phyloP scores from a whole-genome alignment of 2,113 vertebrate genomes.

The Macrotus californicus region DNA sequence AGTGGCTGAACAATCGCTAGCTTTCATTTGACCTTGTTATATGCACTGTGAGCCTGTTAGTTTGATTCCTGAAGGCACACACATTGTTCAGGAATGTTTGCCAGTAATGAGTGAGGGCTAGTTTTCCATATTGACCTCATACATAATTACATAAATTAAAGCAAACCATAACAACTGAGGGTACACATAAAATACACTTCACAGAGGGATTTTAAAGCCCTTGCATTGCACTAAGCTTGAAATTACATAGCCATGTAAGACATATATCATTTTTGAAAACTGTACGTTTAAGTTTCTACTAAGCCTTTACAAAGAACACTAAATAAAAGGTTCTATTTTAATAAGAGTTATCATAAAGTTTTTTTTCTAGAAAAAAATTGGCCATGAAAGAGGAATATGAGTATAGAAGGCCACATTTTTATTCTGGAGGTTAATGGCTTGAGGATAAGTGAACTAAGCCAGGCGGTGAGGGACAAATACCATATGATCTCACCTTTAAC shows the following conservation, averaged over 20 bases:
- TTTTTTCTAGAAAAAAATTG: constrained; percentile 24
- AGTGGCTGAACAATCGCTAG: constrained; percentile 32
- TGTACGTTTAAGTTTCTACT: constrained; percentile 10
- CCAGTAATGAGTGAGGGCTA: constrained; percentile 41
- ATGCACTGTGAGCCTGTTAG: neutral
- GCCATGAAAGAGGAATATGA: neutral
- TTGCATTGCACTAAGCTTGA: constrained; percentile 42
- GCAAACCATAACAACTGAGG: constrained; percentile 53
- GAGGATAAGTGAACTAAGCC: too few species aligned
- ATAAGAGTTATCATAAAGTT: constrained; percentile 26
- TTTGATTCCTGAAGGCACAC: constrained; percentile 28
- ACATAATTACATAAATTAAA: constrained; percentile 66
- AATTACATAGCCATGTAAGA: constrained; percentile 53
- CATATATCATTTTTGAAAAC: constrained; percentile 59
- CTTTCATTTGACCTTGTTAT: constrained; percentile 58
- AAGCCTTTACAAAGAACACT: neutral
- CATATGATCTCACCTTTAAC: too few species aligned
- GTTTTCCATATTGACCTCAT: constrained; percentile 69
- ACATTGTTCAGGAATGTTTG: constrained; percentile 58
- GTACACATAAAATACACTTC: constrained; percentile 47
- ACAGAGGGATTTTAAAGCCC: neutral
- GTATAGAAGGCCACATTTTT: neutral
- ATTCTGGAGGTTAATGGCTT: constrained; percentile 3
- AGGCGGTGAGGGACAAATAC: too few species aligned
- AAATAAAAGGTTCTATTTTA: constrained; percentile 18